phyloP scores from a whole-genome alignment of 2,888 invertebrate genomes.

The Eristalinus sepulchralis region DNA sequence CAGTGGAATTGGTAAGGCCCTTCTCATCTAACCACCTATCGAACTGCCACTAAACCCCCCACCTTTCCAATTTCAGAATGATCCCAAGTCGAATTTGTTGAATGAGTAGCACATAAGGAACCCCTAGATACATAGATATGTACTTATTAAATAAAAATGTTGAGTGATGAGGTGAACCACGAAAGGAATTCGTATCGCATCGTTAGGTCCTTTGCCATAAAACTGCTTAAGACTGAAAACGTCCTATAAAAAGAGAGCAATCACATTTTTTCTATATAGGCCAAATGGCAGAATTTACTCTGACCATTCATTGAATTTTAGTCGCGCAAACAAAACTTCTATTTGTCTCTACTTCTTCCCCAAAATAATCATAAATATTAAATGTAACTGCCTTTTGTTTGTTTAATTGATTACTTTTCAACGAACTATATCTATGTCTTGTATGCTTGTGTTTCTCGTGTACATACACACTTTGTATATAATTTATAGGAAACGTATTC shows the following conservation, averaged over 20 bases:
- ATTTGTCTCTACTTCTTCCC: neutral
- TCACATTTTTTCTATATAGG: conserved; percentile 46
- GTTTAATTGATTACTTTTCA: conserved; percentile 58
- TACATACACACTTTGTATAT: conserved; percentile 67
- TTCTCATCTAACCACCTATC: too few relatives aligned
- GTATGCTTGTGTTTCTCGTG: conserved; percentile 68
- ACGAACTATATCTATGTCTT: conserved; percentile 3
- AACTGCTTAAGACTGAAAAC: conserved; percentile 81
- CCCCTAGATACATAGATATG: conserved; percentile 15
- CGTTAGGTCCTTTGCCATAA: conserved; percentile 73
- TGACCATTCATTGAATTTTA: conserved; percentile 57
- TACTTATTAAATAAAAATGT: conserved; percentile 20
- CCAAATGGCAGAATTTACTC: conserved; percentile 53
- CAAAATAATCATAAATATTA: conserved; percentile 22
- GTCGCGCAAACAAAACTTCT: conserved; percentile 46
- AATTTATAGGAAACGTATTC: conserved; percentile 54
- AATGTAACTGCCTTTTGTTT: conserved; percentile 60
- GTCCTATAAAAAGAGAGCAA: conserved; percentile 76
- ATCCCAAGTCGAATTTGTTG: conserved; percentile 9
- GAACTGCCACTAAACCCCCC: neutral
- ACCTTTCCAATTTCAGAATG: conserved; percentile 39
- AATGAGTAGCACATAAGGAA: conserved; percentile 17
- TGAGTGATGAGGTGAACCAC: conserved; percentile 55
- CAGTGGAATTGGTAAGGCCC: conserved; percentile 77
- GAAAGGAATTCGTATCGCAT: conserved; percentile 67